These are phyloP conservation scores for Polydesmus complanatus DNA, from an alignment of 2,888 invertebrate species.

Conservation along the genomic window DNA sequence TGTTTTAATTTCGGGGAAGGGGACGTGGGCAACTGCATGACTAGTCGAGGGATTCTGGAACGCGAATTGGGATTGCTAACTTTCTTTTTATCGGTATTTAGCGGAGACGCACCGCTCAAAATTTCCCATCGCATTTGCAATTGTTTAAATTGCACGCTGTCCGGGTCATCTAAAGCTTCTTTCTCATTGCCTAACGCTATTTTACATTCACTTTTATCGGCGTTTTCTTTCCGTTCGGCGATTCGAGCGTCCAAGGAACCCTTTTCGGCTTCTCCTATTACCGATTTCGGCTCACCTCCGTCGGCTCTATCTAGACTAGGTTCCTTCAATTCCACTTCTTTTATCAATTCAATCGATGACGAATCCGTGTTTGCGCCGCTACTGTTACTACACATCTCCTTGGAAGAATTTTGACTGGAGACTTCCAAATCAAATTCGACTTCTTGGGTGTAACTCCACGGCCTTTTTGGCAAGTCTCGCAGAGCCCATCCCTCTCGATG, in stretches of 20 bases:
- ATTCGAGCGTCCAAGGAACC: constrained; percentile 19
- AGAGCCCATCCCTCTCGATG: neutral
- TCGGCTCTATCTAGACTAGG: constrained; percentile 10
- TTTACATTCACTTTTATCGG: constrained; percentile 20
- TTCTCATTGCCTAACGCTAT: constrained; percentile 19
- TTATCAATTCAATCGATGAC: neutral
- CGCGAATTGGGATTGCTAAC: constrained; percentile 15
- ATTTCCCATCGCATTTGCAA: constrained; percentile 70
- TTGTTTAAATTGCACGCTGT: constrained; percentile 54
- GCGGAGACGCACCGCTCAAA: constrained; percentile 45
- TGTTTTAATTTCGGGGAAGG: neutral
- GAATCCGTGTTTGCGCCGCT: constrained; percentile 23
- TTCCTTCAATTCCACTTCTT: constrained; percentile 6
- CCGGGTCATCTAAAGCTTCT: constrained; percentile 24
- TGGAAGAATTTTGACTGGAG: neutral
- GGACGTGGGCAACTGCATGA: constrained; percentile 42
- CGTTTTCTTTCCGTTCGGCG: constrained; percentile 18
- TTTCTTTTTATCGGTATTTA: constrained; percentile 10
- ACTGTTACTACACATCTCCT: constrained; percentile 32
- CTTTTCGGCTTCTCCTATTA: constrained; percentile 19
- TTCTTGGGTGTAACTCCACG: neutral
- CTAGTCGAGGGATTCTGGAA: constrained; percentile 59
- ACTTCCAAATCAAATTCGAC: neutral
- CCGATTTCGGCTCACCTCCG: constrained; percentile 16
- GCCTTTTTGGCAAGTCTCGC: neutral